Evolutionary conservation across 2,797 vertebrate species (phyloP).

Genomic region (Kryptopterus vitreolus): DNA sequence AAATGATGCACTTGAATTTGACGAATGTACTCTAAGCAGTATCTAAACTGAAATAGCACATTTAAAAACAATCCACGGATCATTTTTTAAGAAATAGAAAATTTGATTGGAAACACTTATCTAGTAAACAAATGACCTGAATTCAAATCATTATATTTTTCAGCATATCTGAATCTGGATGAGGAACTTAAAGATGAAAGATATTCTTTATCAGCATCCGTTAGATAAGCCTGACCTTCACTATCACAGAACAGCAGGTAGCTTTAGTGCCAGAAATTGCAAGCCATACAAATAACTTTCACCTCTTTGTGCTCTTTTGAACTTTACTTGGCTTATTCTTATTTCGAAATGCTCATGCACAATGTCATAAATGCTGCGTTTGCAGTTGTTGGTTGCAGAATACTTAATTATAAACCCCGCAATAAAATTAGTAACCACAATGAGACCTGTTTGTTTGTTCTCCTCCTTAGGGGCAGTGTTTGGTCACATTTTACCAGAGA

Average conservation of each 20-base stretch:
- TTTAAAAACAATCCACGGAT: not conserved
- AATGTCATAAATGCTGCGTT: not conserved
- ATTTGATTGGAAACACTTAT: not conserved
- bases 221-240: not conserved
- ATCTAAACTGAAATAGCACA: not conserved
- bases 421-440: not conserved
- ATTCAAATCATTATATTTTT: not conserved
- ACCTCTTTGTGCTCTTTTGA: conserved; percentile 4
- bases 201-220: conserved; percentile 18
- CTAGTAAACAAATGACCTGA: not conserved
- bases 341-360: not conserved
- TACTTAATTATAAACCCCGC: not conserved
- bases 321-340: not conserved
- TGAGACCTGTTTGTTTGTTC: not conserved
- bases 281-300: not conserved
- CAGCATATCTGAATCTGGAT: not conserved
- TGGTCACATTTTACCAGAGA: not conserved
- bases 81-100: not conserved
- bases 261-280: not conserved
- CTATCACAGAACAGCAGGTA: not conserved
- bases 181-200: not conserved
- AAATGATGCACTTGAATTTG: too few relatives aligned
- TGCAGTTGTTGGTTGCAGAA: not conserved
- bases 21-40: too few relatives aligned
- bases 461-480: conserved; percentile 3